Evolutionary conservation across 2,113 vertebrate species (phyloP).

Genomic region (Ochotona princeps): DNA sequence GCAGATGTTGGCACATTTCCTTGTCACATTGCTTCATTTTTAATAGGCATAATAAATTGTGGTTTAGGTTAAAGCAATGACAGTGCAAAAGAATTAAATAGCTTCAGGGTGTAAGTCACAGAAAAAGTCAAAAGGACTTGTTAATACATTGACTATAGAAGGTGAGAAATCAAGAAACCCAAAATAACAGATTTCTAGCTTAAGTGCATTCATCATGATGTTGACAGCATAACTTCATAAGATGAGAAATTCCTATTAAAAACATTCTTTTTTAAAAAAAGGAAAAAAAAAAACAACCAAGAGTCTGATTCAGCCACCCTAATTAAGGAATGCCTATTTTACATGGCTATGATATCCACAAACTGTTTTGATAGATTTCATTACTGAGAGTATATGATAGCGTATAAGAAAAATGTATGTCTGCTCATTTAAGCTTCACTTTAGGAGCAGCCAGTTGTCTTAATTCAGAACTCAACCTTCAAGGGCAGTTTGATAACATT

Average conservation of each 20-base stretch:
- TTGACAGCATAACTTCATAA: not conserved
- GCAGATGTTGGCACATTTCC: not conserved
- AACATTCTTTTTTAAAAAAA: not conserved
- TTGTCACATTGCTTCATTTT: not conserved
- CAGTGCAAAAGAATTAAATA: not conserved
- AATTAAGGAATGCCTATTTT: not conserved
- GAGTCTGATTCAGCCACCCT: slow-evolving; percentile 16
- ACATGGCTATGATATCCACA: not conserved
- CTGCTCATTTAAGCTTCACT: not conserved
- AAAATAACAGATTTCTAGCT: slow-evolving; percentile 13
- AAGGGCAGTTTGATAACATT: slow-evolving; percentile 1
- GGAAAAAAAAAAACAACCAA: not conserved
- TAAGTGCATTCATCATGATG: not conserved
- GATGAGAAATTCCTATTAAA: not conserved
- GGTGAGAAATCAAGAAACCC: slow-evolving; percentile 26
- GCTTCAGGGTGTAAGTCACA: not conserved
- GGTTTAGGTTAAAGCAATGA: not conserved
- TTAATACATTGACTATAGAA: not conserved
- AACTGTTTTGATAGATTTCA: not conserved
- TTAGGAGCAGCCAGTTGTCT: not conserved
- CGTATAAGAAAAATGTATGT: not conserved
- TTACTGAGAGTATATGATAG: not conserved
- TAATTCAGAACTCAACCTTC: slow-evolving; percentile 25
- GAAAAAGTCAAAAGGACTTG: not conserved
- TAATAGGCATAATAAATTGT: not conserved